Evolutionary conservation across 2,113 vertebrate species (phyloP).

Genomic region (Tenebrosternarchus preto): DNA sequence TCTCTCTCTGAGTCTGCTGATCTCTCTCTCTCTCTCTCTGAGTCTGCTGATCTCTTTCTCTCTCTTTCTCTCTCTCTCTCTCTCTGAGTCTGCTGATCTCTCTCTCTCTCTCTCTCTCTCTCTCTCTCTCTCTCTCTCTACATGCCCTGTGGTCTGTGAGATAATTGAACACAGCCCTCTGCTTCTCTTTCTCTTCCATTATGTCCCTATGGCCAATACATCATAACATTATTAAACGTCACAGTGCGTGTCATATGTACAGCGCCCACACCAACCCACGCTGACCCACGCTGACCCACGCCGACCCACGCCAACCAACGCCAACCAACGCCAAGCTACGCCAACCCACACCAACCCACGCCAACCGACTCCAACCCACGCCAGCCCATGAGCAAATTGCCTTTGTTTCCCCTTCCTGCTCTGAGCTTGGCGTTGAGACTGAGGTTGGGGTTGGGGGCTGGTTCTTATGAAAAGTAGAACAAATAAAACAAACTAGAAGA

Average conservation of each 20-base stretch:
- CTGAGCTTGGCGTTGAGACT: too few relatives aligned
- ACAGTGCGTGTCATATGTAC: constrained; percentile 40
- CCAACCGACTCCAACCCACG: too few relatives aligned
- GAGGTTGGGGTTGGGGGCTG: background rate
- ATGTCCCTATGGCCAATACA: constrained; percentile 47
- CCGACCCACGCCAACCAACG: too few relatives aligned
- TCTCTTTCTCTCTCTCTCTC: constrained; percentile 44
- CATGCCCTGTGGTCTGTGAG: constrained; percentile 1
- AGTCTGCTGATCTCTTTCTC: too few relatives aligned
- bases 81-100: too few relatives aligned
- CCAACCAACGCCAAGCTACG: too few relatives aligned
- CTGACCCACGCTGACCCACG: too few relatives aligned
- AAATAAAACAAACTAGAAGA: constrained; percentile 27
- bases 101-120: constrained; percentile 18
- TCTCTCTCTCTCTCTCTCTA: constrained; percentile 44
- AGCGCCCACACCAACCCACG: too few relatives aligned
- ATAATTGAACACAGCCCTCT: constrained; percentile 44
- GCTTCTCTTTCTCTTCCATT: constrained; percentile 32
- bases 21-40: constrained; percentile 44
- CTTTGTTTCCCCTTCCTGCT: too few relatives aligned
- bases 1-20: too few relatives aligned
- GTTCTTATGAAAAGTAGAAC: constrained; percentile 39
- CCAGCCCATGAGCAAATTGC: too few relatives aligned
- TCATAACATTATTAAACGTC: constrained; percentile 55
- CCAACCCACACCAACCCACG: too few relatives aligned